Base-by-base conservation (phyloP, 1,140 invertebrate genomes). In the Caenorhabditis brenneri region DNA sequence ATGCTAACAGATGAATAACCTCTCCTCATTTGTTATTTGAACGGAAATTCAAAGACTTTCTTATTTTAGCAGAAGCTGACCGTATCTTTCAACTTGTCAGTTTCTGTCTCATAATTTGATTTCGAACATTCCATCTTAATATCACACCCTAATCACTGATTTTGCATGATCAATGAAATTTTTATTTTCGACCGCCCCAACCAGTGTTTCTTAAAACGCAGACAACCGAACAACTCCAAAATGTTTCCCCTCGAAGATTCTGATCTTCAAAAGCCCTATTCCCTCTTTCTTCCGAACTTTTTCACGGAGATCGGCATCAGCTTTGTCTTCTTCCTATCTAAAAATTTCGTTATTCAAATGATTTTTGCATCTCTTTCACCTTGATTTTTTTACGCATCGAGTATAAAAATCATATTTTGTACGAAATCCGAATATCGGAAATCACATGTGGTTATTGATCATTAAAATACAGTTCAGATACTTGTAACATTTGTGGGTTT, bases 391-490 rank as follows among this genome's bases (percentile, higher is more conserved):
- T 19, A 65, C 15, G 12, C 2, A 16, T 65, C 15, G 53, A 55
- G 53, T 27, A 7, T 27, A 55, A 55, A 65, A 65, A 33, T 19
- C 36, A 19, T 16, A 33, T 65, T 4, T 24, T 36, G 29, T 0
- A 15, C 12, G 16, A 65, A 15, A 9, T 33, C 36, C 36, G 0
- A 15, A 65, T 65, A 33, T 65, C 58, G 31, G 31, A 65, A 65
- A 65, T 65, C 58, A 65, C 31, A 65, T 19, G 58, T 65, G 58
- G 36, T 65, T 65, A 65, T 33, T 65, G 58, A 31, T 65, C 58
- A 65, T 19, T 65, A 16, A 36, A 65, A 36, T 16, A 65, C 31
- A 36, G 58, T 65, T 33, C 31, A 65, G 31, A 33, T 22, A 65
- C 16, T 65, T 65, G 29, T 65, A 33, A 65, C 31, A 65, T 33